Evolutionary conservation across 2,113 vertebrate genomes (phyloP).

Genomic region (Paramormyrops kingsleyae): DNA sequence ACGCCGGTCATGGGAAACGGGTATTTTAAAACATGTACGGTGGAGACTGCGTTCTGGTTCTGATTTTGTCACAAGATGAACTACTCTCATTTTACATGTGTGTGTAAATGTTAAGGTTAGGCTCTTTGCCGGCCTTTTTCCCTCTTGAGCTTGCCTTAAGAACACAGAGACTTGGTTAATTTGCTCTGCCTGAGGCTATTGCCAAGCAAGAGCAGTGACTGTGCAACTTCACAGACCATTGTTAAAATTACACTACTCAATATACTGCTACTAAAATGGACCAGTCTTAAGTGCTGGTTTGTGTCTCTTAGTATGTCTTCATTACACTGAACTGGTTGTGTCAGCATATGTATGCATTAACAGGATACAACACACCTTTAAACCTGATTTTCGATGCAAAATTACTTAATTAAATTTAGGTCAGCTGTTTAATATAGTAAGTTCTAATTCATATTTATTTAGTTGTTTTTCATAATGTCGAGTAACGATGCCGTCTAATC

Average conservation of each 20-base stretch:
- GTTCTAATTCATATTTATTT: background rate
- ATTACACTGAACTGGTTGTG: background rate
- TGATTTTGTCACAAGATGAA: background rate
- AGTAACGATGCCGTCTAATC: background rate
- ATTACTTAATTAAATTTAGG: background rate
- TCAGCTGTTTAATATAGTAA: background rate
- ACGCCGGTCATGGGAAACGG: background rate
- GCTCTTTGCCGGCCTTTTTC: background rate
- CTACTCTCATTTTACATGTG: background rate
- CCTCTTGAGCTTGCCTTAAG: conserved; percentile 19
- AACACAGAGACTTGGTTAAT: conserved; percentile 29
- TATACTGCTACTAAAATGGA: background rate
- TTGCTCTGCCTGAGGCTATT: conserved; percentile 12
- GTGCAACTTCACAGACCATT: background rate
- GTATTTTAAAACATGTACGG: background rate
- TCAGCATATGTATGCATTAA: background rate
- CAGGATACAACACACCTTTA: background rate
- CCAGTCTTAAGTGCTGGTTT: background rate
- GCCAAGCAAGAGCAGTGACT: background rate
- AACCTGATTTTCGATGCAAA: background rate
- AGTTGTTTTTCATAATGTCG: background rate
- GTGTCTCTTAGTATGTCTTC: background rate
- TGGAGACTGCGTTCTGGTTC: background rate
- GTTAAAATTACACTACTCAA: background rate
- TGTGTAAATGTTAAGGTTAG: background rate